Base-by-base conservation (phyloP, 2,888 invertebrate species). In the Serrognathus titanus region DNA sequence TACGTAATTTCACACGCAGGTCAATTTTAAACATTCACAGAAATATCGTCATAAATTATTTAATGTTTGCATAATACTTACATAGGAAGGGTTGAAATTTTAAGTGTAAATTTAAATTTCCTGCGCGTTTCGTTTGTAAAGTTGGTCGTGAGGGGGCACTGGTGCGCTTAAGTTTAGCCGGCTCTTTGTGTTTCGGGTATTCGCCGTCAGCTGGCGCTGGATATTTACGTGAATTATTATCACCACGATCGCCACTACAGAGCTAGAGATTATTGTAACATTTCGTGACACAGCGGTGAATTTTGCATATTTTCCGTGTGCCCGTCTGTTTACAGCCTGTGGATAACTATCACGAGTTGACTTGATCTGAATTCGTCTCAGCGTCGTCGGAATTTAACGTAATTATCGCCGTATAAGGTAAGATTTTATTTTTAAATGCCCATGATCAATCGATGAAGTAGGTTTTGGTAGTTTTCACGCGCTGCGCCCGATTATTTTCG, bases 341-440 rank as follows among this genome's bases (percentile, higher is more conserved):
- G 24, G 24, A 31, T 6, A 7, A 31, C 6, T 31, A 31, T 7
- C 24, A 31, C 24, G 24, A 31, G 24, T 31, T 31, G 24, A 31
- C 24, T 5, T 31, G 7, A 5, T 43, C 51, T 12, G 40, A 51
- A 43, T 41, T 43, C 20, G 9, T 10, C 13, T 43, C 43, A n/a
- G 13, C 16, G 9, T 13, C 12, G 39, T 39, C 31, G 53, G 50
- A 54, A 31, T 54, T 54, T 58, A 53, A 58, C 58, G 49, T 51
- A 49, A 58, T 58, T 58, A 58, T 53, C 54, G 54, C 54, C 58
- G 48, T 54, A 54, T 51, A 54, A 58, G 58, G 58, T 58, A 54
- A 58, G 58, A 54, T 54, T 54, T 53, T 58, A 58, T 58, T 58
- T 58, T 54, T 58, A 53, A 57, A 57, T 39, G 47, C 16, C 40